Base-by-base conservation (phyloP, 30 jellyfish, hydroid and myxozoan genomes). In the Pseudorhiza aurosa region DNA sequence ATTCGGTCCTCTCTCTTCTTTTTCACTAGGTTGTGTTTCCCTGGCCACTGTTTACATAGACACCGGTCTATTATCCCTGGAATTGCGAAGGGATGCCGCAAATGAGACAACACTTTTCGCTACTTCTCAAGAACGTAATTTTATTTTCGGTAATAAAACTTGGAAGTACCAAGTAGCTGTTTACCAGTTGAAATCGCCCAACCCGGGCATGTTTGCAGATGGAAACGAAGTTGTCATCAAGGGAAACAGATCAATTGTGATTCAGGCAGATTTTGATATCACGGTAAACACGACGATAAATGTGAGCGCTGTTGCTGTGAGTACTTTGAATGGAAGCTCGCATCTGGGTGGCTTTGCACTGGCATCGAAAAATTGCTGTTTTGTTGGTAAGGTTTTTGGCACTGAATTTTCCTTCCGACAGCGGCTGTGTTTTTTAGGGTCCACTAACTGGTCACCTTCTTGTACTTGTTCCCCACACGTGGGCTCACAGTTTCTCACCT, bases 351-450 rank as follows among this genome's bases (percentile, higher is more conserved):
- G 75, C 2, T 79, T 62, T 39, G 50, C 55, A 1, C 17, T 65
- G 42, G 9, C 58, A 0, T 35, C 58, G 35, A 63, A 31, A 0
- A 79, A 79, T 43, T 79, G 91, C 50, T 79, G 91, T 47, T 79
- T 39, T 51, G 91, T 79, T 51, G 91, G 91, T 79, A 64, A 39
- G 83, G 26, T n/a, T n/a, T n/a, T n/a, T n/a, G n/a, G n/a, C n/a
- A 17, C 79, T 14, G 7, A 58, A n/a, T 0, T 21, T 10, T 1
- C n/a, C n/a, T n/a, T n/a, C n/a, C n/a, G n/a, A n/a, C n/a, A n/a
- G n/a, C n/a, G n/a, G n/a, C n/a, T n/a, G n/a, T n/a, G n/a, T n/a
- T n/a, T n/a, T n/a, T n/a, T n/a, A n/a, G n/a, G n/a, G n/a, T n/a
- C n/a, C n/a, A n/a, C n/a, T n/a, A n/a, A n/a, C n/a, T n/a, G n/a